A percentile compares a stretch with the other conserved stretches of the same genome.
These are phyloP conservation scores for Pardalotus punctatus DNA, from an alignment of 2,113 vertebrate species.

Conservation along the genomic window DNA sequence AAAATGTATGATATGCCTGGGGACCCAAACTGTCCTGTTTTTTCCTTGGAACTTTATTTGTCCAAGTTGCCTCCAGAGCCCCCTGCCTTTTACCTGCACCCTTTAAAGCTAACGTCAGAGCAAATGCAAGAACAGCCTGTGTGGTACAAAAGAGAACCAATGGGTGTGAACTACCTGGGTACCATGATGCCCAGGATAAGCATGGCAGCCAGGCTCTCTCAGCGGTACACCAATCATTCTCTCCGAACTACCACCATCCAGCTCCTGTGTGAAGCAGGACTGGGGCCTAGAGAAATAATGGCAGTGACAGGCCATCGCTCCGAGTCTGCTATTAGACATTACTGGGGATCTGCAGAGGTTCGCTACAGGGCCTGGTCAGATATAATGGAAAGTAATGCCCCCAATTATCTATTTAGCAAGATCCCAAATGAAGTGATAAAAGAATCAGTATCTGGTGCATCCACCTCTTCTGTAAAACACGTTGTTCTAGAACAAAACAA, in stretches of 20 bases:
- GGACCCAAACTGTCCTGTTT: slow-evolving; percentile 66
- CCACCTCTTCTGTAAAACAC: background rate
- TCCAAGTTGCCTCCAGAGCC: slow-evolving; percentile 66
- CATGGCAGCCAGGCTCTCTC: slow-evolving; percentile 62
- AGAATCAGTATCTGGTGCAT: background rate
- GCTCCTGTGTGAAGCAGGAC: slow-evolving; percentile 64
- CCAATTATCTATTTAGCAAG: background rate
- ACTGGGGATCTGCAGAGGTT: slow-evolving; percentile 59
- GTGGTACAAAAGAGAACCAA: slow-evolving; percentile 69
- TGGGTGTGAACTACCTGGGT: slow-evolving; percentile 68
- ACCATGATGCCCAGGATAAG: slow-evolving; percentile 70
- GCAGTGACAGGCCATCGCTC: slow-evolving; percentile 60
- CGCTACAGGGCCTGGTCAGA: slow-evolving; percentile 57
- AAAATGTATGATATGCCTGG: slow-evolving; percentile 71
- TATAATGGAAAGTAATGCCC: background rate
- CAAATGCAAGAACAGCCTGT: slow-evolving; percentile 63
- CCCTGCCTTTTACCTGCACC: slow-evolving; percentile 66
- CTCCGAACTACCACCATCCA: slow-evolving; percentile 67
- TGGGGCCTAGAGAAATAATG: slow-evolving; percentile 66
- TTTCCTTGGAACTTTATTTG: slow-evolving; percentile 69
- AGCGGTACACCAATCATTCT: slow-evolving; percentile 64
- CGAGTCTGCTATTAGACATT: slow-evolving; percentile 47
- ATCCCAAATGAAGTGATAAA: slow-evolving; percentile 18
- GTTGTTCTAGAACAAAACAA: slow-evolving; percentile 19
- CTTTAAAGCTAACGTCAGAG: slow-evolving; percentile 55